Percentiles rank a stretch among this genome's conserved stretches.
These are phyloP conservation scores for Shargacucullia verbasci DNA, from an alignment of 2,888 invertebrate genomes.

Conservation along the genomic window DNA sequence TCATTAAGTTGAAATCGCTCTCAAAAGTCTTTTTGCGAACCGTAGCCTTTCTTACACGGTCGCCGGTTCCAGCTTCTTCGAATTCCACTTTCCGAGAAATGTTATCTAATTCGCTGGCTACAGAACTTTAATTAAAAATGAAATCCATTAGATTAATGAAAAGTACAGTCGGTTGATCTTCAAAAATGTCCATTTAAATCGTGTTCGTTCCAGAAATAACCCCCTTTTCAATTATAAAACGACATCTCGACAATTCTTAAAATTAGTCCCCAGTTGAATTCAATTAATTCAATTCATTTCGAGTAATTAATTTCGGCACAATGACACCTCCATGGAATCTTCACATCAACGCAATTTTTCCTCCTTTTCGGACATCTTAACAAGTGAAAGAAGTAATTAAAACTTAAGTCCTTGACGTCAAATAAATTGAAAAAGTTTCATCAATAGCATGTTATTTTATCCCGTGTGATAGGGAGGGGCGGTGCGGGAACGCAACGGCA, in stretches of 20 bases:
- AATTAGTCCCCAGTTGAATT: conserved; percentile 39
- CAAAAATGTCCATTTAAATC: conserved; percentile 35
- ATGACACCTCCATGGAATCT: conserved; percentile 24
- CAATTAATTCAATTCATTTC: conserved; percentile 39
- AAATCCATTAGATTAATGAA: conserved; percentile 47
- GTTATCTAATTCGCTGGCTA: conserved; percentile 36
- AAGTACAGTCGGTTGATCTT: conserved; percentile 28
- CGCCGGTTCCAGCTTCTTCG: conserved; percentile 11
- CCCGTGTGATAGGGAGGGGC: conserved; percentile 21
- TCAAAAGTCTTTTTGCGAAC: conserved; percentile 11
- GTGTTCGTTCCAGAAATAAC: conserved; percentile 13
- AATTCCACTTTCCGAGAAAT: conserved; percentile 41
- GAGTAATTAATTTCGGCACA: conserved; percentile 46
- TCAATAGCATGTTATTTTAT: conserved; percentile 47
- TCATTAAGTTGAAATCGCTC: conserved; percentile 18
- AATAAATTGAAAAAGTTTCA: conserved; percentile 70
- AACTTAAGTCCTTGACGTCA: conserved; percentile 61
- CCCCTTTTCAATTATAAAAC: conserved; percentile 27
- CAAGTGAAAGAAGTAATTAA: conserved; percentile 62
- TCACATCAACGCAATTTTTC: conserved; percentile 31
- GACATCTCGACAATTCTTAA: conserved; percentile 17
- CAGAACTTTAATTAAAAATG: conserved; percentile 52
- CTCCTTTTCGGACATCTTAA: conserved; percentile 41
- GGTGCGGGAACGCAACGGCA: conserved; percentile 4
- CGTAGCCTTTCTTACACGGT: conserved; percentile 14